phyloP scores from a whole-genome alignment of 2,888 invertebrate genomes.

The Vesta saturnalis region DNA sequence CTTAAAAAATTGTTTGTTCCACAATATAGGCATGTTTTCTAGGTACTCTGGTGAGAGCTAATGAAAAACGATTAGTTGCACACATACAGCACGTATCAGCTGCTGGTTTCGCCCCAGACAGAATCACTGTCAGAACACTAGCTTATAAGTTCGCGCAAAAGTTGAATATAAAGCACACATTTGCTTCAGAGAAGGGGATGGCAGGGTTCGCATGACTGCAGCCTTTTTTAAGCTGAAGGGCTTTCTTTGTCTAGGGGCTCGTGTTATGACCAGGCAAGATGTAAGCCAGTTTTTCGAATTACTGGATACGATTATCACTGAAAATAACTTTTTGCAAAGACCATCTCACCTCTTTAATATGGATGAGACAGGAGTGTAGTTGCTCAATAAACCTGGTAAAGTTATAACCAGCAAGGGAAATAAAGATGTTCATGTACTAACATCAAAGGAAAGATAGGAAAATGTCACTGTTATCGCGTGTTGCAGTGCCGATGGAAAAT shows the following conservation, averaged over 20 bases:
- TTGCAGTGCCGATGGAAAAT: neutral
- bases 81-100: slow-evolving; percentile 16
- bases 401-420: neutral
- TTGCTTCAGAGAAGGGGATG: slow-evolving; percentile 7
- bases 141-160: slow-evolving; percentile 25
- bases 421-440: slow-evolving; percentile 9
- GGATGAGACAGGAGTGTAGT: neutral
- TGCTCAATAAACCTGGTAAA: neutral
- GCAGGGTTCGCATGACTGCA: slow-evolving; percentile 16
- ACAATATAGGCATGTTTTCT: no score
- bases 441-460: slow-evolving; percentile 3
- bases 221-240: slow-evolving; percentile 14
- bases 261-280: slow-evolving; percentile 1
- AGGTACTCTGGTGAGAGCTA: no score
- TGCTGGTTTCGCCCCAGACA: slow-evolving; percentile 19
- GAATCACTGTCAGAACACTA: slow-evolving; percentile 11
- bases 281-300: slow-evolving; percentile 24
- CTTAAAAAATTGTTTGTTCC: no score
- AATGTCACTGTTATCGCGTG: slow-evolving; percentile 4
- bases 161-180: slow-evolving; percentile 17
- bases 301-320: neutral
- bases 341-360: slow-evolving; percentile 3
- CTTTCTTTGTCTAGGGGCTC: neutral
- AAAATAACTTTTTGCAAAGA: neutral
- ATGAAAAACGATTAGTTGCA: slow-evolving; percentile 9